Evolutionary conservation across 2,113 vertebrate genomes (phyloP).

Genomic region (Myodes glareolus): DNA sequence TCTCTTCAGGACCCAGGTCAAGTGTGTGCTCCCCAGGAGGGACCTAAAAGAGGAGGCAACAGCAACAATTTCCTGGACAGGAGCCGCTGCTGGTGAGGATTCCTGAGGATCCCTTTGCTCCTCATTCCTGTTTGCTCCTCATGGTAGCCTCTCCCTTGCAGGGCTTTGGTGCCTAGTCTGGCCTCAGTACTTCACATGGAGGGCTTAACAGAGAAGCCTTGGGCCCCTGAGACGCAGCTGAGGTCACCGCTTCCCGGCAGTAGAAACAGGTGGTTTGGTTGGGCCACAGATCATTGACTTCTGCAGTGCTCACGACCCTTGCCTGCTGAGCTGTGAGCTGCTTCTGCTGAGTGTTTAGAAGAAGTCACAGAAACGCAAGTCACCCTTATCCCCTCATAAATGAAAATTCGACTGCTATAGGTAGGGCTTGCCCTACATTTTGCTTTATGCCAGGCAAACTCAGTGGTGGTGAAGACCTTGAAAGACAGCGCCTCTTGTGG

Average conservation of each 20-base stretch:
- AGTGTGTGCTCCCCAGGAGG: accelerated
- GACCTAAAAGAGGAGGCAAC: no score
- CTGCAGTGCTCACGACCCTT: not conserved
- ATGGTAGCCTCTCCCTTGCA: not conserved
- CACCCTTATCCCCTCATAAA: not conserved
- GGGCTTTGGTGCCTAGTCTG: not conserved
- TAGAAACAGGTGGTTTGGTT: not conserved
- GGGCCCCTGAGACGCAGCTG: not conserved
- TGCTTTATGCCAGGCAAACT: not conserved
- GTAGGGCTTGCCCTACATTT: not conserved
- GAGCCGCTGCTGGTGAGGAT: not conserved
- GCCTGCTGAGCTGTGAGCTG: not conserved
- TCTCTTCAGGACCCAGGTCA: accelerated
- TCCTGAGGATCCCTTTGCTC: not conserved
- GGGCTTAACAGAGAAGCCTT: not conserved
- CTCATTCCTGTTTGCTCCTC: not conserved
- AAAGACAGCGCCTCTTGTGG: not conserved
- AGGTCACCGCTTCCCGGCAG: not conserved
- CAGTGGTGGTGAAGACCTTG: not conserved
- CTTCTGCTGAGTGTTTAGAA: not conserved
- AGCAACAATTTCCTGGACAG: not conserved
- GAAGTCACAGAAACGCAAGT: not conserved
- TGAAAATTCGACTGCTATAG: not conserved
- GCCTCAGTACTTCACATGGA: not conserved
- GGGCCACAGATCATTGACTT: not conserved